phyloP scores from a whole-genome alignment of 2,797 vertebrate species.

The Borostomias antarcticus region DNA sequence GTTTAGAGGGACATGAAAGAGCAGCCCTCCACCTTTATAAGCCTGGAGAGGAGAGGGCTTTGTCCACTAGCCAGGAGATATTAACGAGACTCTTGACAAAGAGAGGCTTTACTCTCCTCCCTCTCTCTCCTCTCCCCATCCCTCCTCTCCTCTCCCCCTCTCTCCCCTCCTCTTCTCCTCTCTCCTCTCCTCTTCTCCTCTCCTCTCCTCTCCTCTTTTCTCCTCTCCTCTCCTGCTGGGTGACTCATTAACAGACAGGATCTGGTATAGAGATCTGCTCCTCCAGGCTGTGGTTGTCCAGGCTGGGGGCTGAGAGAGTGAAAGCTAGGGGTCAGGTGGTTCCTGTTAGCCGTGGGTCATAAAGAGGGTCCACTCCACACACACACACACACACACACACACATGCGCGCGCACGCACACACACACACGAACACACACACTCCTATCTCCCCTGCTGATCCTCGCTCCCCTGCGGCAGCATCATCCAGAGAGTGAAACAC shows the following conservation, averaged over 20 bases:
- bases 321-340: slow-evolving; percentile 30
- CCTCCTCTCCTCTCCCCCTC: background rate
- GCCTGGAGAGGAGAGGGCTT: slow-evolving; percentile 18
- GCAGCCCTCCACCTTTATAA: slow-evolving; percentile 52
- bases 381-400: background rate
- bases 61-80: no score
- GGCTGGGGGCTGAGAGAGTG: no score
- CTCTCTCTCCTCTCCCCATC: background rate
- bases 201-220: background rate
- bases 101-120: background rate
- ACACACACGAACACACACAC: slow-evolving; percentile 10
- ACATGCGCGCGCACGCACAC: slow-evolving; percentile 1
- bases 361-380: slow-evolving; percentile 20
- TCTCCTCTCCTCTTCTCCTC: background rate
- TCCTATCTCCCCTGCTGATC: background rate
- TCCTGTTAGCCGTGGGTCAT: slow-evolving; percentile 32
- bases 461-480: background rate
- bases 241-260: background rate
- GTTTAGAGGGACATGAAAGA: slow-evolving; percentile 50
- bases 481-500: background rate
- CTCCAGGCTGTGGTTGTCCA: background rate
- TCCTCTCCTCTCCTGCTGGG: background rate
- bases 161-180: background rate
- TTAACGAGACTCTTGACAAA: no score
- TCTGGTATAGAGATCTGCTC: background rate